Conservation (phyloP, 2,797 vertebrate species). For the Eulemur mongoz region DNA sequence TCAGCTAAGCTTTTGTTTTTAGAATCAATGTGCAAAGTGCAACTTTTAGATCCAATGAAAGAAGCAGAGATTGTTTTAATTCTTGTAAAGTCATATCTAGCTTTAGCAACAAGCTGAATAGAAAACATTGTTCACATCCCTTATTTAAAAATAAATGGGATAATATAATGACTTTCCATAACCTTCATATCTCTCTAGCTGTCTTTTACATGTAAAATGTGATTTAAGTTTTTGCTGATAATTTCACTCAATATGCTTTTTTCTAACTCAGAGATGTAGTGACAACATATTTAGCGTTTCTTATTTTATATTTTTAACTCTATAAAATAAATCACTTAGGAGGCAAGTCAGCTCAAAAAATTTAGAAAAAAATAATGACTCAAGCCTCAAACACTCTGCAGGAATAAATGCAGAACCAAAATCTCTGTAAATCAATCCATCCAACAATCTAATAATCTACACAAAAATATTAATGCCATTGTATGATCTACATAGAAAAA, state of each 20-base stretch:
- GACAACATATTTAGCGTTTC: not conserved
- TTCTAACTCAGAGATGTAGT: not conserved
- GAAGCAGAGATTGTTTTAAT: not conserved
- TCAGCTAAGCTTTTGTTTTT: not conserved
- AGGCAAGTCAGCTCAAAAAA: not conserved
- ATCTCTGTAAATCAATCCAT: not conserved
- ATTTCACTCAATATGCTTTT: not conserved
- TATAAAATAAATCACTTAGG: conserved; percentile 28
- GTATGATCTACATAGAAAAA: not conserved
- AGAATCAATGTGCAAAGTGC: not conserved
- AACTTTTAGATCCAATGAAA: not conserved
- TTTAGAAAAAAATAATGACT: not conserved
- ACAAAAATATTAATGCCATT: not conserved
- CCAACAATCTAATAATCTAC: not conserved
- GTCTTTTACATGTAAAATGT: not conserved
- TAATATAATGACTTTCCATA: not conserved
- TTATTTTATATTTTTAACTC: conserved; percentile 34
- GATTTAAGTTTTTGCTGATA: not conserved
- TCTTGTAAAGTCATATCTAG: not conserved
- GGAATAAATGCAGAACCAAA: conserved; percentile 41
- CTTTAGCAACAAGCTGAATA: conserved; percentile 1
- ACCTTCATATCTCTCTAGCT: not conserved
- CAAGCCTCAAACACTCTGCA: not conserved
- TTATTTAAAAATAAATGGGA: not conserved
- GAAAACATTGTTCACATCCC: not conserved